Conservation (phyloP, 2,888 invertebrate species). For the Prosopocoilus inquinatus region DNA sequence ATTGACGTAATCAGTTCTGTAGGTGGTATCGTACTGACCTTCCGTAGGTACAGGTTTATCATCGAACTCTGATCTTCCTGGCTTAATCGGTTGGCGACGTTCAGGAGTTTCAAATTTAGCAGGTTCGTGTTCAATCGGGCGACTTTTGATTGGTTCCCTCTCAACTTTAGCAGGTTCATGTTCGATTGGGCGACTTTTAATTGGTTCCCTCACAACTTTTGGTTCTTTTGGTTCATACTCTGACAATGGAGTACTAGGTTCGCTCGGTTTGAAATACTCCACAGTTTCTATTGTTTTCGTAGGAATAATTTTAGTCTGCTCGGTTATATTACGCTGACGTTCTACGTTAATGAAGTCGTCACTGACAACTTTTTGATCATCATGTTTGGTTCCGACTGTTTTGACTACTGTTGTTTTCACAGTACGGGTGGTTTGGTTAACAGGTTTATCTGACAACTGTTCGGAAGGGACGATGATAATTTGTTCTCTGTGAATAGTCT, state of each 20-base stretch:
- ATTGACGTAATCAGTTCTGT: constrained; percentile 58
- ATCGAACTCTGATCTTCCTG: constrained; percentile 39
- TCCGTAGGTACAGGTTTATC: constrained; percentile 44
- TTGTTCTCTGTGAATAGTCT: neutral
- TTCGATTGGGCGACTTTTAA: neutral
- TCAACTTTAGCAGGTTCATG: constrained; percentile 15
- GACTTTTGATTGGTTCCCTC: constrained; percentile 1
- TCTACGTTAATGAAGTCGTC: constrained; percentile 36
- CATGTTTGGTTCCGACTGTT: constrained; percentile 16
- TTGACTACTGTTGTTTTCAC: constrained; percentile 22
- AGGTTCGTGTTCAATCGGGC: neutral
- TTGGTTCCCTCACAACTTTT: constrained; percentile 22
- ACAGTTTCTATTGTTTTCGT: constrained; percentile 5
- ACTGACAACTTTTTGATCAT: constrained; percentile 20
- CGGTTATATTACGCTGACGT: constrained; percentile 20
- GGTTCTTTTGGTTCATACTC: neutral
- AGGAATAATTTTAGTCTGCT: constrained; percentile 3
- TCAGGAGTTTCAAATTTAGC: constrained; percentile 31
- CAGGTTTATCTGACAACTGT: constrained; percentile 4
- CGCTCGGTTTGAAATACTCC: neutral
- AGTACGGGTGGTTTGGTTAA: constrained; percentile 7
- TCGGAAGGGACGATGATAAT: neutral
- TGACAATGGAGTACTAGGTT: neutral
- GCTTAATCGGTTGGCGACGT: constrained; percentile 38
- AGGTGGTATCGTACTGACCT: constrained; percentile 60